Percentiles rank a stretch among this genome's conserved stretches.
phyloP scores from a whole-genome alignment of 2,797 vertebrate species.

The Danio choprae region DNA sequence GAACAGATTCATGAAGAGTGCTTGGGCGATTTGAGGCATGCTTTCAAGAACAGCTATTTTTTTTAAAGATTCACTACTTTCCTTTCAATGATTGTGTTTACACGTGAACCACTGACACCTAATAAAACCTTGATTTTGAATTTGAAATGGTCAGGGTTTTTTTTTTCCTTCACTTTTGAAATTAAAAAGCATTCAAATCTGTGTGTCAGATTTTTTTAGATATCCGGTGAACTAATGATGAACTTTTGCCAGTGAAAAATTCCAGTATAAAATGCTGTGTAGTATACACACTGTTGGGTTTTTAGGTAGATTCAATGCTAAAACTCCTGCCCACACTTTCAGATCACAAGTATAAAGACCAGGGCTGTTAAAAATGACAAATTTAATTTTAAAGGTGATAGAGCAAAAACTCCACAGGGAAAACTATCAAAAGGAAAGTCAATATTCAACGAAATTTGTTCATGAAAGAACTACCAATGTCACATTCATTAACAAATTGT shows the following conservation, averaged over 20 bases:
- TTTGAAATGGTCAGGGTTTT: not conserved
- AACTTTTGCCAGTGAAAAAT: not conserved
- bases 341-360: not conserved
- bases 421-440: not conserved
- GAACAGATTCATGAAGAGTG: not conserved
- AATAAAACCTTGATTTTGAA: not conserved
- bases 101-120: not conserved
- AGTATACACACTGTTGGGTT: not conserved
- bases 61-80: constrained; percentile 46
- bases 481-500: not conserved
- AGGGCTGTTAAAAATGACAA: not conserved
- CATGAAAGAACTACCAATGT: not conserved
- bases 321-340: not conserved
- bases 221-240: not conserved
- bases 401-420: not conserved
- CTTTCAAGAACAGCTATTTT: constrained; percentile 51
- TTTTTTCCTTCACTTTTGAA: not conserved
- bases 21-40: constrained; percentile 25
- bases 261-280: not conserved
- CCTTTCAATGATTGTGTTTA: not conserved
- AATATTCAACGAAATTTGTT: not conserved
- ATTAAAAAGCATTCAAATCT: not conserved
- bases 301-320: not conserved
- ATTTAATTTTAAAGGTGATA: not conserved
- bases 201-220: not conserved